Percentiles rank a stretch among this genome's conserved stretches.
phyloP scores from a whole-genome alignment of 2,797 vertebrate species.

The Cirrhinus molitorella region DNA sequence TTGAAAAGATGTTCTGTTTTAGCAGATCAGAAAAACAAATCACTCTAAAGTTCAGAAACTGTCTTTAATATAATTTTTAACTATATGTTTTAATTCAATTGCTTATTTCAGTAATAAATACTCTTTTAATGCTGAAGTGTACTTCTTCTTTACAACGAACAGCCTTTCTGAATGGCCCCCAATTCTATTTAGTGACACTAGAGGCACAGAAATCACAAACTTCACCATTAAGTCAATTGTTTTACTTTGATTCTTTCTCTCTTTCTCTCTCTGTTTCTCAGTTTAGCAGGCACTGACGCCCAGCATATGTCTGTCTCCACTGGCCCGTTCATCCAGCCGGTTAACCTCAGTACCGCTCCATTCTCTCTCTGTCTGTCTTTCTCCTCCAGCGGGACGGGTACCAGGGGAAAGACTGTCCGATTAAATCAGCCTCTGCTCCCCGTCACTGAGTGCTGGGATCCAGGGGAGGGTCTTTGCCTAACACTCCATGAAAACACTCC shows the following conservation, averaged over 20 bases:
- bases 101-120: neutral
- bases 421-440: slow-evolving; percentile 92
- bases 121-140: neutral
- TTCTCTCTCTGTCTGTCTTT: slow-evolving; percentile 42
- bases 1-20: neutral
- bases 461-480: slow-evolving; percentile 84
- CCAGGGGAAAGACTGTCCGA: slow-evolving; percentile 83
- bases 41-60: neutral
- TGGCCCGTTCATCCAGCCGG: neutral
- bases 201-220: neutral
- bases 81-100: neutral
- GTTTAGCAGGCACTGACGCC: slow-evolving; percentile 78
- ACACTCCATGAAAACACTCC: slow-evolving; percentile 92
- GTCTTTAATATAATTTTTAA: no score
- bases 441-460: slow-evolving; percentile 93
- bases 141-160: neutral
- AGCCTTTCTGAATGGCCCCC: neutral
- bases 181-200: neutral
- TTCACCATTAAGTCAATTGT: slow-evolving; percentile 35
- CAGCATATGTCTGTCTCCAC: slow-evolving; percentile 87
- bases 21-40: neutral
- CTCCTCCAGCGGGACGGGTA: slow-evolving; percentile 79
- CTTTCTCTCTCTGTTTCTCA: slow-evolving; percentile 29
- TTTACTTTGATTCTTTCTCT: slow-evolving; percentile 34
- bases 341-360: slow-evolving; percentile 2